phyloP scores from a whole-genome alignment of 2,797 vertebrate genomes.

The Scyliorhinus canicula region DNA sequence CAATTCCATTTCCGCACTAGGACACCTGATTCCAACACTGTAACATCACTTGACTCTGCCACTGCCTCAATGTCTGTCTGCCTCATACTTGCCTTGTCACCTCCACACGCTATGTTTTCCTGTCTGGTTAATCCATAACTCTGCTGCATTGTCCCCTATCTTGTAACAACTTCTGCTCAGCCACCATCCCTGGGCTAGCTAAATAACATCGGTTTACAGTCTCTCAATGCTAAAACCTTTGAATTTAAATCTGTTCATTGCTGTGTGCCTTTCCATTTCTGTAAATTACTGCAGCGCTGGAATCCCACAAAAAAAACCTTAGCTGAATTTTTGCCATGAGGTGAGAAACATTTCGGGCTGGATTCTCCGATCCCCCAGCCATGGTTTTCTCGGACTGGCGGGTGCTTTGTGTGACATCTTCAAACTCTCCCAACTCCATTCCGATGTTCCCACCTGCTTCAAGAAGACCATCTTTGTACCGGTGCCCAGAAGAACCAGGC shows the following conservation, averaged over 20 bases:
- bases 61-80: background rate
- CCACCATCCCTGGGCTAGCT: background rate
- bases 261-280: background rate
- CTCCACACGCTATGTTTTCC: background rate
- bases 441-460: too few relatives aligned
- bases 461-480: too few relatives aligned
- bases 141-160: background rate
- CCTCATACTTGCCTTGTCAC: background rate
- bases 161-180: background rate
- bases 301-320: background rate
- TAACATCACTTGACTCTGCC: background rate
- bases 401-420: too few relatives aligned
- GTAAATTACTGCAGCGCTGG: background rate
- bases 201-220: background rate
- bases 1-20: background rate
- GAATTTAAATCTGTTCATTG: background rate
- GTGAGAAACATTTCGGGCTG: too few relatives aligned
- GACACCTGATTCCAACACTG: background rate
- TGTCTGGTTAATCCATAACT: background rate
- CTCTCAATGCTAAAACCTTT: background rate
- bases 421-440: too few relatives aligned
- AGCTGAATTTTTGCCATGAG: too few relatives aligned
- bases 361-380: too few relatives aligned
- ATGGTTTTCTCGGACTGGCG: too few relatives aligned
- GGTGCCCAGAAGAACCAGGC: too few relatives aligned